Evolutionary conservation across 2,113 vertebrate genomes (phyloP).

Genomic region (Electrona antarctica): DNA sequence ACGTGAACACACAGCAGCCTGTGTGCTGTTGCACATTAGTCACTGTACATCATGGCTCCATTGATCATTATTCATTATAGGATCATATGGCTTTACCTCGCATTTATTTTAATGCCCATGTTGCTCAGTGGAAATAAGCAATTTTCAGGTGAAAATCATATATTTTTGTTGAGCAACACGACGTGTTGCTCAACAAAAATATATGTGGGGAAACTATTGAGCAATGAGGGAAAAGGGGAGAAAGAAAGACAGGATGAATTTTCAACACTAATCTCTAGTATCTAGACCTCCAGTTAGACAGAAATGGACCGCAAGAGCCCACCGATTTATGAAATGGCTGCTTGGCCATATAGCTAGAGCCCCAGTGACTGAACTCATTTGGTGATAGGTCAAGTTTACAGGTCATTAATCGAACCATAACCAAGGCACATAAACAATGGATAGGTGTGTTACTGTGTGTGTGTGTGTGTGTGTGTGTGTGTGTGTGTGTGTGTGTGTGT

Average conservation of each 20-base stretch:
- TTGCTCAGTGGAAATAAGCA: no score
- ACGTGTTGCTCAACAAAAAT: no score
- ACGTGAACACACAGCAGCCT: slow-evolving; percentile 3
- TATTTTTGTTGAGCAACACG: no score
- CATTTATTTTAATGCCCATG: background rate
- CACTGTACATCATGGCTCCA: background rate
- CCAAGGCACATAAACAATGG: slow-evolving; percentile 26
- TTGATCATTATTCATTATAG: background rate
- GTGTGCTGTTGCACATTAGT: background rate
- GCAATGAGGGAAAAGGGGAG: slow-evolving; percentile 4
- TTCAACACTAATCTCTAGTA: background rate
- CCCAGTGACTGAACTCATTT: background rate
- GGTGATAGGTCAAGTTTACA: slow-evolving; percentile 10
- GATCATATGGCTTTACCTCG: slow-evolving; percentile 46
- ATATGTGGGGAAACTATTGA: background rate
- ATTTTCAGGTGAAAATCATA: no score
- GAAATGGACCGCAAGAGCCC: background rate
- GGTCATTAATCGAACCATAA: background rate
- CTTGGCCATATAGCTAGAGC: background rate
- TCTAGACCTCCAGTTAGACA: no score
- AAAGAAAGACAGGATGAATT: slow-evolving; percentile 7
- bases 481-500: background rate
- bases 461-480: background rate
- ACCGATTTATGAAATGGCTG: background rate
- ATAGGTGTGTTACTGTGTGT: background rate